These are phyloP conservation scores for Rhagonycha lutea DNA, from an alignment of 2,888 invertebrate genomes.

Conservation along the genomic window DNA sequence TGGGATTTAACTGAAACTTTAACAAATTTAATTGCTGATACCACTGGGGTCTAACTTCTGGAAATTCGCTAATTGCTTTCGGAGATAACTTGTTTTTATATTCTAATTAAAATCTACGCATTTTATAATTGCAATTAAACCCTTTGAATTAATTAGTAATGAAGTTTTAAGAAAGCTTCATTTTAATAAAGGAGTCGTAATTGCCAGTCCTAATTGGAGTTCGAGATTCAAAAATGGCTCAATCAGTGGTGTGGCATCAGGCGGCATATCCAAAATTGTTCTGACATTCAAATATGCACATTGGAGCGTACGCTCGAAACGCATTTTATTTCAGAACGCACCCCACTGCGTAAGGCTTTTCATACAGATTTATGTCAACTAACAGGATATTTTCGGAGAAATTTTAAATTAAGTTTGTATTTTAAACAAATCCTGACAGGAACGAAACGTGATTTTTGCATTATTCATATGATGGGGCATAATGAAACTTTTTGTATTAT, in stretches of 20 bases:
- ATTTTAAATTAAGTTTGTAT: background rate
- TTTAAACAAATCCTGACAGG: background rate
- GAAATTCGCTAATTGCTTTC: slow-evolving; percentile 30
- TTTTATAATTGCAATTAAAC: slow-evolving; percentile 17
- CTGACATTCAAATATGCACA: background rate
- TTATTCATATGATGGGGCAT: background rate
- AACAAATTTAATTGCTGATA: slow-evolving; percentile 31
- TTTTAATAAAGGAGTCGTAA: background rate
- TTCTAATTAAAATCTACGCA: slow-evolving; percentile 20
- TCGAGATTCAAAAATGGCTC: background rate
- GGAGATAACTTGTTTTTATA: slow-evolving; percentile 27
- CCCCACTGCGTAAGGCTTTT: background rate
- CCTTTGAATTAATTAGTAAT: slow-evolving; percentile 2
- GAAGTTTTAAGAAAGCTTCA: background rate
- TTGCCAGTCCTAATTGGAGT: background rate
- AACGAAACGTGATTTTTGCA: background rate
- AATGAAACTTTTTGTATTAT: background rate
- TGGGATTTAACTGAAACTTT: slow-evolving; percentile 23
- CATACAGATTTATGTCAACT: background rate
- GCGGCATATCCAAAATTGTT: background rate
- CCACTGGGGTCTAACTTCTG: slow-evolving; percentile 25
- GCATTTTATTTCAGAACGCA: background rate
- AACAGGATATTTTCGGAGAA: background rate
- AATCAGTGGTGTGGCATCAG: background rate
- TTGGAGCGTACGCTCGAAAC: background rate